These are phyloP conservation scores for Rhodeus uyekii DNA, from an alignment of 2,797 vertebrate species.

Conservation along the genomic window DNA sequence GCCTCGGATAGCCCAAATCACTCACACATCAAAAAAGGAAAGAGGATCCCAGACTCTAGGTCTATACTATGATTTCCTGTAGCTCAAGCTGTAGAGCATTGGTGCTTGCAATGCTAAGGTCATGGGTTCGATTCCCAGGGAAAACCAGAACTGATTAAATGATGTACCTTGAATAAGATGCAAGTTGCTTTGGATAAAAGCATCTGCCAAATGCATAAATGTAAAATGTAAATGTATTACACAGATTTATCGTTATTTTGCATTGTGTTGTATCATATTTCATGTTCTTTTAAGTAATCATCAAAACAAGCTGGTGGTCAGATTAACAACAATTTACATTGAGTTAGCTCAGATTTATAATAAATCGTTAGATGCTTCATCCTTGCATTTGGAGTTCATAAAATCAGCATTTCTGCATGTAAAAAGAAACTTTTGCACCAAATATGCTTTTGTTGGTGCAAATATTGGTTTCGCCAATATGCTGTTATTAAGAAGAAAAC, in stretches of 20 bases:
- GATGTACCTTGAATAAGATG: too few relatives aligned
- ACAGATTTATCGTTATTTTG: conserved; percentile 4
- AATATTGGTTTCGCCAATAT: too few relatives aligned
- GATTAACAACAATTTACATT: background rate
- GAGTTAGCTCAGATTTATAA: background rate
- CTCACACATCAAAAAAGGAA: conserved; percentile 41
- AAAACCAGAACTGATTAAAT: too few relatives aligned
- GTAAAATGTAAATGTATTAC: too few relatives aligned
- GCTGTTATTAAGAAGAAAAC: background rate
- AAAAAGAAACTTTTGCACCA: background rate
- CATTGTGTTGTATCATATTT: background rate
- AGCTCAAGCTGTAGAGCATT: too few relatives aligned
- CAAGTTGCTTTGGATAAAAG: too few relatives aligned
- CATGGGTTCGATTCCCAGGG: too few relatives aligned
- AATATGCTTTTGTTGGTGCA: too few relatives aligned
- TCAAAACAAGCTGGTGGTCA: background rate
- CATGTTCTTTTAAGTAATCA: background rate
- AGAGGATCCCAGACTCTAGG: conserved; percentile 17
- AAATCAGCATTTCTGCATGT: background rate
- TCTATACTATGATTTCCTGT: too few relatives aligned
- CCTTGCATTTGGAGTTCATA: background rate
- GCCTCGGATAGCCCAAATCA: conserved; percentile 39
- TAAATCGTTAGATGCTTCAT: background rate
- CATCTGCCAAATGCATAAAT: too few relatives aligned
- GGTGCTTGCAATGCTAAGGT: too few relatives aligned